phyloP scores from a whole-genome alignment of 2,888 invertebrate genomes.

The Plusia festucae region DNA sequence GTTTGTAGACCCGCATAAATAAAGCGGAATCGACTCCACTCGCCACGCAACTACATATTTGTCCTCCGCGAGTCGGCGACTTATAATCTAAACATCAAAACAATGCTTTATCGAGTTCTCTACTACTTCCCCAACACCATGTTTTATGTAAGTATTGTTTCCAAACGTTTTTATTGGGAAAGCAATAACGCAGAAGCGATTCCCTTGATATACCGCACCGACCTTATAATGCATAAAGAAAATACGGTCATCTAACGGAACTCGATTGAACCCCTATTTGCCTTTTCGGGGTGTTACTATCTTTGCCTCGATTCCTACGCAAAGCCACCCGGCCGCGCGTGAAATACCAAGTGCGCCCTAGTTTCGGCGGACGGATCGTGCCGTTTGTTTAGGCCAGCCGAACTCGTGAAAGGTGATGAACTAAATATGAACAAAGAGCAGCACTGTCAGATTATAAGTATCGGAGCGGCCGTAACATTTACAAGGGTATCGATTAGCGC shows the following conservation, averaged over 20 bases:
- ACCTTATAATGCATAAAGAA: conserved; percentile 84
- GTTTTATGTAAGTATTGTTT: conserved; percentile 78
- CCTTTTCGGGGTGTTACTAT: conserved; percentile 86
- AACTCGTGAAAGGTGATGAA: conserved; percentile 80
- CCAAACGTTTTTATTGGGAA: conserved; percentile 77
- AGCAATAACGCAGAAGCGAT: conserved; percentile 81
- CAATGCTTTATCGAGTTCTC: conserved; percentile 68
- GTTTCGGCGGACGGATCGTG: conserved; percentile 84
- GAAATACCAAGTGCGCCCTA: conserved; percentile 88
- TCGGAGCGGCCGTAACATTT: conserved; percentile 71
- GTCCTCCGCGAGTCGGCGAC: conserved; percentile 51
- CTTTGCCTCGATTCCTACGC: conserved; percentile 84
- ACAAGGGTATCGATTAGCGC: conserved; percentile 61
- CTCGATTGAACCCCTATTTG: conserved; percentile 85
- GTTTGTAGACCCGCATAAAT: conserved; percentile 86
- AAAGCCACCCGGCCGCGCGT: conserved; percentile 85
- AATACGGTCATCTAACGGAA: conserved; percentile 82
- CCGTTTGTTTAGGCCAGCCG: conserved; percentile 86
- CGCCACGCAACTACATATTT: conserved; percentile 71
- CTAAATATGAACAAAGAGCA: conserved; percentile 81
- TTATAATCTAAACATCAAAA: conserved; percentile 70
- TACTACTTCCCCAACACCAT: conserved; percentile 67
- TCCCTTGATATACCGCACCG: conserved; percentile 78
- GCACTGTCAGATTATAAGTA: conserved; percentile 74
- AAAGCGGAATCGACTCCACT: conserved; percentile 70